Percentiles rank a stretch among this genome's conserved stretches.
Evolutionary conservation across 2,797 vertebrate genomes (phyloP).

Genomic region (Pseudochaenichthys georgianus): DNA sequence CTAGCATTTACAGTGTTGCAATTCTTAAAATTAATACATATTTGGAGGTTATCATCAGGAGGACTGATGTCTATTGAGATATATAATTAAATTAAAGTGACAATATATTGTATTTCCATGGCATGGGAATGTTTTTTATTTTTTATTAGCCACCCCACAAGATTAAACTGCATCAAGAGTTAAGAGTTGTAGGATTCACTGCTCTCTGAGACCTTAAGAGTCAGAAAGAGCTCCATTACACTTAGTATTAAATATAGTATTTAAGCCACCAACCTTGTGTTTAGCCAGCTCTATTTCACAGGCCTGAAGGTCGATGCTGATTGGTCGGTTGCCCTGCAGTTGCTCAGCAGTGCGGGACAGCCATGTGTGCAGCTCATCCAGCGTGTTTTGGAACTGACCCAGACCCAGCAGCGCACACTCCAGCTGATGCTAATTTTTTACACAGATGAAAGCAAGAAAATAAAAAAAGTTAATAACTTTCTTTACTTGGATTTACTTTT

Average conservation of each 20-base stretch:
- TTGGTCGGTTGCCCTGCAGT: conserved; percentile 78
- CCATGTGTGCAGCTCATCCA: conserved; percentile 91
- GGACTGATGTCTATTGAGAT: no score
- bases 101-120: no score
- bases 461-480: not conserved
- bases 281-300: conserved; percentile 95
- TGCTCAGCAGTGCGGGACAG: conserved; percentile 86
- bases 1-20: no score
- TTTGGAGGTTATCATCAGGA: no score
- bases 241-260: not conserved
- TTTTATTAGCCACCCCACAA: no score
- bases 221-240: not conserved
- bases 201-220: conserved; percentile 16
- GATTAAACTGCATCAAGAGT: no score
- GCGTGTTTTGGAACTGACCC: conserved; percentile 93
- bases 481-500: not conserved
- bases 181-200: not conserved
- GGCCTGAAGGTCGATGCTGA: conserved; percentile 89
- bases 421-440: conserved; percentile 84
- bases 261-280: conserved; percentile 86
- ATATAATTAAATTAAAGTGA: no score
- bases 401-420: conserved; percentile 90
- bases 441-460: not conserved
- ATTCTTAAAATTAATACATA: no score
- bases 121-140: no score